These are phyloP conservation scores for Tiliqua scincoides DNA, from an alignment of 2,113 vertebrate species.

Conservation along the genomic window DNA sequence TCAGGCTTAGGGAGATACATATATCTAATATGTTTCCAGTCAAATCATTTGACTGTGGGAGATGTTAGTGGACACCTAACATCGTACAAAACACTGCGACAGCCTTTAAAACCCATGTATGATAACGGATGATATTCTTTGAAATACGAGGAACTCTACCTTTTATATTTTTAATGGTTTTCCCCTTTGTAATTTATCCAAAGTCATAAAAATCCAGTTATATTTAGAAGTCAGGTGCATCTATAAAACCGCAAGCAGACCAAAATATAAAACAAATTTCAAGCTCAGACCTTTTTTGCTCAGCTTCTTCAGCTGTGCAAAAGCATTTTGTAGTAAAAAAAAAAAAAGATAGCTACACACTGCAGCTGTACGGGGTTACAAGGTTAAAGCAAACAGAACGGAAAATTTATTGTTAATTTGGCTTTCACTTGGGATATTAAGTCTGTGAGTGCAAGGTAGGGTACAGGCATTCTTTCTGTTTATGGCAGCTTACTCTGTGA, in stretches of 20 bases:
- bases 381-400: not conserved
- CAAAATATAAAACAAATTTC: not conserved
- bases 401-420: not conserved
- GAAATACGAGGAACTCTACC: not conserved
- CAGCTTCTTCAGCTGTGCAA: not conserved
- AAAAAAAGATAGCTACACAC: not conserved
- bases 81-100: not conserved
- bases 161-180: not conserved
- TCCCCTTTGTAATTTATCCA: not conserved
- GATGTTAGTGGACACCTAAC: no score
- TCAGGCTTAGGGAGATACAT: not conserved
- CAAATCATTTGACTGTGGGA: not conserved
- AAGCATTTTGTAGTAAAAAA: not conserved
- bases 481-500: not conserved
- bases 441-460: not conserved
- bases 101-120: not conserved
- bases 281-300: not conserved
- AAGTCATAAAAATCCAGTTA: not conserved
- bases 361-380: not conserved
- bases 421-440: not conserved
- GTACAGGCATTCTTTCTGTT: not conserved
- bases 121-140: not conserved
- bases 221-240: not conserved
- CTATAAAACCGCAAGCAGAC: not conserved
- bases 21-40: not conserved